Evolutionary conservation across 2,888 invertebrate genomes (phyloP).

Genomic region (Beris morrisii): DNA sequence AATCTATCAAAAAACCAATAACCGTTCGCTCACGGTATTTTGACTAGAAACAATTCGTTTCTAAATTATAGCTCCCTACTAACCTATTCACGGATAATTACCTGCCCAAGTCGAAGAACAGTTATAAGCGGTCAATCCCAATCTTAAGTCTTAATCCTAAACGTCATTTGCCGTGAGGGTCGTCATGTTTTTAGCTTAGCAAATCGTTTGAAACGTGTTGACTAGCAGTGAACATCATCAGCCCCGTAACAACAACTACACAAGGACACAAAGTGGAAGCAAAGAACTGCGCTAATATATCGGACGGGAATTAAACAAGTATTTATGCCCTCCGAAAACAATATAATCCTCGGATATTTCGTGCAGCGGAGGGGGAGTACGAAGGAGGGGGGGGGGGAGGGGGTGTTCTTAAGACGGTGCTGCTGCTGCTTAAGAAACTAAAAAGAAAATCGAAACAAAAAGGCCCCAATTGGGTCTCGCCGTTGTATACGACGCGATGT

Average conservation of each 20-base stretch:
- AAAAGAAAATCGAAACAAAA: background rate
- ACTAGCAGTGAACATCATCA: constrained; percentile 18
- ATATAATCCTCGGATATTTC: constrained; percentile 8
- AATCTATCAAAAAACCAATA: too few relatives aligned
- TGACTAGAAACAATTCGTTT: too few relatives aligned
- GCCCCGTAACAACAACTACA: constrained; percentile 2
- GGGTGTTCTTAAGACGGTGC: too few relatives aligned
- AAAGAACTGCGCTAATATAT: background rate
- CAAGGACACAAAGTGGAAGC: constrained; percentile 6
- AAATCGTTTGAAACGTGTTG: constrained; percentile 18
- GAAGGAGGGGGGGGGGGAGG: too few relatives aligned
- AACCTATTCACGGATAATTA: too few relatives aligned
- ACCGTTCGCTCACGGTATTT: too few relatives aligned
- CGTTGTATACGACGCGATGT: constrained; percentile 14
- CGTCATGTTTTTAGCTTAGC: constrained; percentile 1
- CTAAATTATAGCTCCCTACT: too few relatives aligned
- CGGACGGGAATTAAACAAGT: background rate
- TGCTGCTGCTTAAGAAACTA: background rate
- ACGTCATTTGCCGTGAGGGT: background rate
- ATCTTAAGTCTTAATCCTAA: too few relatives aligned
- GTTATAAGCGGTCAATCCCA: too few relatives aligned
- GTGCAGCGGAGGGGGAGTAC: too few relatives aligned
- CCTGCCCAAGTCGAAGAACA: too few relatives aligned
- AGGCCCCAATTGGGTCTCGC: constrained; percentile 14
- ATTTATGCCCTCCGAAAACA: constrained; percentile 23